Conservation (phyloP, 2,113 vertebrate genomes). For the Eolophus roseicapilla region DNA sequence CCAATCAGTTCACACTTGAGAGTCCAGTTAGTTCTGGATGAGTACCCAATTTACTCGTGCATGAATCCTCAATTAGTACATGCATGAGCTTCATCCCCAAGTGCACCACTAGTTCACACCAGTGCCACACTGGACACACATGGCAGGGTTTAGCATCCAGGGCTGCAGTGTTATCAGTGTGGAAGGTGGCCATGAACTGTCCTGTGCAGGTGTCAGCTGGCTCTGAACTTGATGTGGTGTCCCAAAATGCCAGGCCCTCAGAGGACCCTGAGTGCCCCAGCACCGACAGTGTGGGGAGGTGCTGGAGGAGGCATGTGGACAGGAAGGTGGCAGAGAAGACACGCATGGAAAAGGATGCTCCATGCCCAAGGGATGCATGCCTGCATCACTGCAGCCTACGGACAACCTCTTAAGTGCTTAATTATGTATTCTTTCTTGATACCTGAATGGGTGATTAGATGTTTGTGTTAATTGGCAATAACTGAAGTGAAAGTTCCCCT, state of each 20-base stretch:
- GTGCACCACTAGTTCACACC: background rate
- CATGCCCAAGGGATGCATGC: fast-evolving
- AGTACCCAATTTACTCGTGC: background rate
- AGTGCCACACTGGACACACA: background rate
- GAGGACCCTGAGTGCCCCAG: background rate
- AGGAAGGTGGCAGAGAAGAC: background rate
- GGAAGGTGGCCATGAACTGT: background rate
- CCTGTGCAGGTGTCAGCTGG: background rate
- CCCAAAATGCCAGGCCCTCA: background rate
- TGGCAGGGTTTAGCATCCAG: background rate
- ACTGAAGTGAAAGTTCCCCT: background rate
- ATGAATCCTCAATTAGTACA: background rate
- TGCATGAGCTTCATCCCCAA: background rate
- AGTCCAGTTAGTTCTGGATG: background rate
- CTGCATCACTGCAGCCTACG: background rate
- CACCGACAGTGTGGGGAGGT: fast-evolving
- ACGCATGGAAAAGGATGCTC: fast-evolving
- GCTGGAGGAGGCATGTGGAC: fast-evolving
- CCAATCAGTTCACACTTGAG: background rate
- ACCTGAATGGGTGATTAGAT: background rate
- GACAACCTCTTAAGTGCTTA: background rate
- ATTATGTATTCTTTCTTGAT: background rate
- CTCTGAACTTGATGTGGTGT: background rate
- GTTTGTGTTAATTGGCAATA: background rate
- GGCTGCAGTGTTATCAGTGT: background rate